Conservation (phyloP, 2,888 invertebrate species). For the Drosophila affinis region DNA sequence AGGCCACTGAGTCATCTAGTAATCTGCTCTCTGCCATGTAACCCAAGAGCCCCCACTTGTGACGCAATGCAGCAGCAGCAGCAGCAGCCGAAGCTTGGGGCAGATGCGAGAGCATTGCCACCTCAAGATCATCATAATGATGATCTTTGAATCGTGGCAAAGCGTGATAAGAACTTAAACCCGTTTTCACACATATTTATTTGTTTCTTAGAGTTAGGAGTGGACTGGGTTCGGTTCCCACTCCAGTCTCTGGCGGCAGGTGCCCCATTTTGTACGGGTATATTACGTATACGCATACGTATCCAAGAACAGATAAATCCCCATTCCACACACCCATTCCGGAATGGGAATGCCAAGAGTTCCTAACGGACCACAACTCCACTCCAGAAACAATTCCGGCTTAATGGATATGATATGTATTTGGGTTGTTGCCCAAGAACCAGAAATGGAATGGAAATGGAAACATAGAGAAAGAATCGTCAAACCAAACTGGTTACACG, state of each 20-base stretch:
- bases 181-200: slow-evolving; percentile 37
- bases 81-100: slow-evolving; percentile 22
- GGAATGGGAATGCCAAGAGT: background rate
- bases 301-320: background rate
- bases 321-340: background rate
- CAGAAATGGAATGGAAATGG: slow-evolving; percentile 32
- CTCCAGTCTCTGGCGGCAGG: slow-evolving; percentile 37
- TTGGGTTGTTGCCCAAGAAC: slow-evolving; percentile 67
- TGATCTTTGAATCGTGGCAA: slow-evolving; percentile 39
- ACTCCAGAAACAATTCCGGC: slow-evolving; percentile 14
- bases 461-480: slow-evolving; percentile 7
- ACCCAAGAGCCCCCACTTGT: slow-evolving; percentile 50
- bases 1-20: slow-evolving; percentile 48
- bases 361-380: slow-evolving; percentile 24
- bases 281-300: slow-evolving; percentile 75
- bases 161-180: slow-evolving; percentile 60
- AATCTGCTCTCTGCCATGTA: slow-evolving; percentile 28
- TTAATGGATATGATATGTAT: slow-evolving; percentile 59
- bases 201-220: slow-evolving; percentile 7
- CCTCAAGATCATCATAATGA: slow-evolving; percentile 17
- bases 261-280: slow-evolving; percentile 58
- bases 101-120: slow-evolving; percentile 9
- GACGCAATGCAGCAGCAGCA: slow-evolving; percentile 53
- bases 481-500: slow-evolving; percentile 45
- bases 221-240: slow-evolving; percentile 54